Percentiles rank a stretch among this genome's conserved stretches.
phyloP scores from a whole-genome alignment of 2,888 invertebrate genomes.

The Diarsia mendica region DNA sequence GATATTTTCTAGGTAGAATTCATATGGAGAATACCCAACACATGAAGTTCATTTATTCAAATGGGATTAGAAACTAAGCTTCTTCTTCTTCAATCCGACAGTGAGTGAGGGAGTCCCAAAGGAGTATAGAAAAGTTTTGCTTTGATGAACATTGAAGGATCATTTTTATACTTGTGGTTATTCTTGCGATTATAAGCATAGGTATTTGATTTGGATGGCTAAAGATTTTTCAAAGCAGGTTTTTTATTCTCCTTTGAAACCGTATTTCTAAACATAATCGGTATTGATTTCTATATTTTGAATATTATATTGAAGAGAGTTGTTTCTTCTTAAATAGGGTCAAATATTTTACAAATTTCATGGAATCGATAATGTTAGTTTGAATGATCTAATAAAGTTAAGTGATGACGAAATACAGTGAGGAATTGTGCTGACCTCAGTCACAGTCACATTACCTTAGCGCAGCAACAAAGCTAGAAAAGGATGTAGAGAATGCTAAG shows the following conservation, averaged over 20 bases:
- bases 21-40: conserved; percentile 2
- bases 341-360: background rate
- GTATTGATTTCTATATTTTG: background rate
- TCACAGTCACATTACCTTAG: background rate
- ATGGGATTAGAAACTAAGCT: conserved; percentile 54
- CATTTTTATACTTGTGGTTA: conserved; percentile 33
- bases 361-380: background rate
- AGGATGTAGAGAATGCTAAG: background rate
- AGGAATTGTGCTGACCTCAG: background rate
- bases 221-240: conserved; percentile 13
- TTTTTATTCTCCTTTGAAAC: background rate
- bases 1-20: conserved; percentile 10
- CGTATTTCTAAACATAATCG: conserved; percentile 18
- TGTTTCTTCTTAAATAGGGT: background rate
- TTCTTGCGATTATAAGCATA: conserved; percentile 30
- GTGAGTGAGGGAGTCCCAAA: conserved; percentile 25
- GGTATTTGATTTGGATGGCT: conserved; percentile 24
- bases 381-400: background rate
- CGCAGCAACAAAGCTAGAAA: no score
- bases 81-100: conserved; percentile 35
- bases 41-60: conserved; percentile 45
- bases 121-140: conserved; percentile 39
- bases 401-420: no score
- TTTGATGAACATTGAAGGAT: conserved; percentile 38
- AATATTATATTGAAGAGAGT: background rate